These are phyloP conservation scores for Psittacula echo DNA, from an alignment of 2,797 vertebrate species.

Conservation along the genomic window DNA sequence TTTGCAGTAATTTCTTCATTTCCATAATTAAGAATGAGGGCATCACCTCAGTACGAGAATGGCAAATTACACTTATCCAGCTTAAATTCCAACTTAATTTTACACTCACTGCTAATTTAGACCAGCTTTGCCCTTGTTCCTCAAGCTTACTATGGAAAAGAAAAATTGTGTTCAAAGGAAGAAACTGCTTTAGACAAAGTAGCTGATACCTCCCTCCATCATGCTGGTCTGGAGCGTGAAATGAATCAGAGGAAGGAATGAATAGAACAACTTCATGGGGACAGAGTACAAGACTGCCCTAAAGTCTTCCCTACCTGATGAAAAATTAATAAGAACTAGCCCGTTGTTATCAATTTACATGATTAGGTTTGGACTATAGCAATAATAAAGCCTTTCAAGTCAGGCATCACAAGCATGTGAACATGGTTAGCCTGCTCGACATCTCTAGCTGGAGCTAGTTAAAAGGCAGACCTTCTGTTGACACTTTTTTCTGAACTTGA, in stretches of 20 bases:
- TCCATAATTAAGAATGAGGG: conserved; percentile 9
- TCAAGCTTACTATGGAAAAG: neutral
- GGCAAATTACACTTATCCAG: neutral
- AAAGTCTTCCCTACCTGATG: neutral
- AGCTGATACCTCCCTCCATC: neutral
- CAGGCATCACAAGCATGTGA: neutral
- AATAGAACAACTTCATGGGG: neutral
- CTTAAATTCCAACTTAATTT: conserved; percentile 45
- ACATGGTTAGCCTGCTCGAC: neutral
- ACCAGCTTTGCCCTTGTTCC: neutral
- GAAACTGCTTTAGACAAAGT: neutral
- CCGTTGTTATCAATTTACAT: neutral
- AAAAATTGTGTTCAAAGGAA: neutral
- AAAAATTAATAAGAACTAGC: neutral
- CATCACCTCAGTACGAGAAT: conserved; percentile 1
- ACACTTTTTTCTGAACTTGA: neutral
- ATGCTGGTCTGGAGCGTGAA: neutral
- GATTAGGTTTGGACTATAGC: neutral
- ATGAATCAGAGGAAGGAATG: neutral
- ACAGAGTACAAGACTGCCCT: neutral
- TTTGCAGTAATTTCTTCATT: conserved; percentile 38
- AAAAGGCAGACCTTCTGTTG: neutral
- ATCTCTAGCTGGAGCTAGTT: neutral
- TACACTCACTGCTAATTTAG: neutral
- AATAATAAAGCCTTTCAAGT: neutral